Percentiles rank a stretch among this genome's conserved stretches.
Conservation (phyloP, 2,888 invertebrate genomes). For the Stictocephala bisonia region DNA sequence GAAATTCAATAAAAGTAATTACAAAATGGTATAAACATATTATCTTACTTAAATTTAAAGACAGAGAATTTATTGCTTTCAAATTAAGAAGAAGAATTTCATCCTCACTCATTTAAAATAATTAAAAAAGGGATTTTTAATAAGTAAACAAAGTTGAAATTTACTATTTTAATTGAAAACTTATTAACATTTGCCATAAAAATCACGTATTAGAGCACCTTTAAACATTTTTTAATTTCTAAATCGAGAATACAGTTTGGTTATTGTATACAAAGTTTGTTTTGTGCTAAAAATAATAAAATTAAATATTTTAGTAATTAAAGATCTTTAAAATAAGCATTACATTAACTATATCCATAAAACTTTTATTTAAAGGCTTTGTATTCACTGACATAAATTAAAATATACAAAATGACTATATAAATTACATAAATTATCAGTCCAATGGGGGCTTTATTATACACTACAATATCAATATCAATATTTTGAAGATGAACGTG, state of each 20-base stretch:
- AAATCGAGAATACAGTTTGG: background rate
- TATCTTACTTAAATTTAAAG: no score
- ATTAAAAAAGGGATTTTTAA: no score
- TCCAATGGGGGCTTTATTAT: background rate
- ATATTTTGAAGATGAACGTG: background rate
- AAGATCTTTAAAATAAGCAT: background rate
- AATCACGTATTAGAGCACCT: constrained; percentile 39
- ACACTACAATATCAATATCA: background rate
- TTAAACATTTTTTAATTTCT: constrained; percentile 21
- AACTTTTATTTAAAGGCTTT: background rate
- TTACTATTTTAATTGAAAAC: constrained; percentile 29
- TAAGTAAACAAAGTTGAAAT: constrained; percentile 1
- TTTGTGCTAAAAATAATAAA: background rate
- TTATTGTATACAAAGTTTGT: background rate
- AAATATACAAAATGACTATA: background rate
- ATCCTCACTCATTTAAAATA: no score
- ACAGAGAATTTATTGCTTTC: no score
- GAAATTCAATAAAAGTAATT: no score
- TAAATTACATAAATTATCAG: background rate
- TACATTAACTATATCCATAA: no score
- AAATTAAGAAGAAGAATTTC: no score
- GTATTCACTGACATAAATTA: background rate
- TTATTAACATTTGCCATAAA: constrained; percentile 35
- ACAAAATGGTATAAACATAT: no score
- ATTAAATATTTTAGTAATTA: background rate